phyloP scores from a whole-genome alignment of 2,888 invertebrate genomes.

The Dynastes maya region DNA sequence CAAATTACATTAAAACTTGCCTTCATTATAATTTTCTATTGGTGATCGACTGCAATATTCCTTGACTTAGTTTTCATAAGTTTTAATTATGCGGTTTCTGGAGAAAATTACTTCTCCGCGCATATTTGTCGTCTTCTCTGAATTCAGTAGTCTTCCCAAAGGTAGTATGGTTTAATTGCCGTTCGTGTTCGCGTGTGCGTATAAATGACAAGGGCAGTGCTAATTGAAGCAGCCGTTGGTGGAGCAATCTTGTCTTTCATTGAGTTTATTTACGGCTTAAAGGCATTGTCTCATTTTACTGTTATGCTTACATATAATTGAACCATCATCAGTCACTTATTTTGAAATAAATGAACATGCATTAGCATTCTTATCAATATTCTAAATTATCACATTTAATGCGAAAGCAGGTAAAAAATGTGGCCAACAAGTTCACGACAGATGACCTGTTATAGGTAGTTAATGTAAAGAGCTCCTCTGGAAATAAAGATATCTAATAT shows the following conservation, averaged over 20 bases:
- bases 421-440: no score
- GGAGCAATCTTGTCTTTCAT: conserved; percentile 48
- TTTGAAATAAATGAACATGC: conserved; percentile 34
- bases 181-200: neutral
- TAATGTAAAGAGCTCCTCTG: no score
- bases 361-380: conserved; percentile 17
- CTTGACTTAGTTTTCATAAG: conserved; percentile 8
- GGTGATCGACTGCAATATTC: neutral
- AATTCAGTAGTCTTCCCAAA: no score
- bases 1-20: conserved; percentile 2
- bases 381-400: no score
- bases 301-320: conserved; percentile 43
- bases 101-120: neutral
- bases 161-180: no score
- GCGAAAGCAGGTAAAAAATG: no score
- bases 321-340: conserved; percentile 16
- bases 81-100: conserved; percentile 4
- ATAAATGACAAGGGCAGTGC: conserved; percentile 45
- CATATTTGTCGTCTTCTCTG: conserved; percentile 10
- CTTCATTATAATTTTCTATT: neutral
- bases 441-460: no score
- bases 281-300: conserved; percentile 43
- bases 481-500: no score
- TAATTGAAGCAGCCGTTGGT: conserved; percentile 47
- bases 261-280: conserved; percentile 48